These are phyloP conservation scores for Bombus waltoni DNA, from an alignment of 1,140 invertebrate genomes.

Conservation along the genomic window DNA sequence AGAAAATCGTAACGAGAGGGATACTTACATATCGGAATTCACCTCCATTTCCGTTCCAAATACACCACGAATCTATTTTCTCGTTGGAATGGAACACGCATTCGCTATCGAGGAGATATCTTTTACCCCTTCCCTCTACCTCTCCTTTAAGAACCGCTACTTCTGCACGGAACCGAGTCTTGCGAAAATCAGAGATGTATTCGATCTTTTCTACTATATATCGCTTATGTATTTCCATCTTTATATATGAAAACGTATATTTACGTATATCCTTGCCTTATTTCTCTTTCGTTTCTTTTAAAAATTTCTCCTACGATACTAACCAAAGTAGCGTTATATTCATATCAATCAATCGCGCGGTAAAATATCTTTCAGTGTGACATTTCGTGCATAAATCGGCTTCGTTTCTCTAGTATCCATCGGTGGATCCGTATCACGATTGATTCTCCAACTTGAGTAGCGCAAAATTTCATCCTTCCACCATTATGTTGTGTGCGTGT, in stretches of 20 bases:
- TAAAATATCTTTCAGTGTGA: not conserved
- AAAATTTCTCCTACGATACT: not conserved
- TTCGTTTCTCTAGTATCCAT: not conserved
- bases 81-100: conserved; percentile 17
- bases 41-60: conserved; percentile 38
- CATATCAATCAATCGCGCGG: no score
- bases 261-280: not conserved
- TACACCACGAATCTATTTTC: conserved; percentile 47
- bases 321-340: not conserved
- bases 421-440: not conserved
- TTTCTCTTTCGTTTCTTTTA: not conserved
- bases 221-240: no score
- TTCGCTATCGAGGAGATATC: conserved; percentile 2
- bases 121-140: not conserved
- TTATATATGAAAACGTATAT: not conserved
- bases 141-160: not conserved
- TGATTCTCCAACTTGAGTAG: not conserved
- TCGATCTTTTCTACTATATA: not conserved
- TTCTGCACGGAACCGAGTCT: not conserved
- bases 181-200: not conserved
- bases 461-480: conserved; percentile 28
- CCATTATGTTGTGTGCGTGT: conserved; percentile 7
- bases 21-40: conserved; percentile 47
- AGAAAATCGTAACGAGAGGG: conserved; percentile 55
- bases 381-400: no score